A percentile compares a stretch with the other conserved stretches of the same genome.
phyloP scores from a whole-genome alignment of 2,113 vertebrate genomes.

The Scopus umbretta region DNA sequence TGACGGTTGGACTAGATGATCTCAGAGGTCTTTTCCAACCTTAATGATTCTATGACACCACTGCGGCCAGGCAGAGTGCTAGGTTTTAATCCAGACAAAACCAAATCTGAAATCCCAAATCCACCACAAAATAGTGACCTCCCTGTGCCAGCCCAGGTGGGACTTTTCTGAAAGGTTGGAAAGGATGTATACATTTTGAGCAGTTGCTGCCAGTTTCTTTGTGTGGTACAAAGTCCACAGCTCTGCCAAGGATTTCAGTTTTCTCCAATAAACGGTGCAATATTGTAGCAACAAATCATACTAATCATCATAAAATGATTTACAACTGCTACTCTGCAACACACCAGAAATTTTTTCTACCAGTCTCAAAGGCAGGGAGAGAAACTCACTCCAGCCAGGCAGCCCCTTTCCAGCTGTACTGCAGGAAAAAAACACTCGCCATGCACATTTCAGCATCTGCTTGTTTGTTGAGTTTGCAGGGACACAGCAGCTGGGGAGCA shows the following conservation, averaged over 20 bases:
- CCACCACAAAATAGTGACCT: neutral
- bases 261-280: neutral
- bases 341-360: neutral
- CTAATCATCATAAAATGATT: neutral
- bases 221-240: neutral
- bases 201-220: neutral
- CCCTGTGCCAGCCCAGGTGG: neutral
- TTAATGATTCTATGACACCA: too few species aligned
- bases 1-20: too few species aligned
- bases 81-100: neutral
- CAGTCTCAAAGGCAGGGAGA: neutral
- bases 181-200: neutral
- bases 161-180: neutral
- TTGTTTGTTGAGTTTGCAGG: neutral
- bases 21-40: too few species aligned
- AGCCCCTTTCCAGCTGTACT: neutral
- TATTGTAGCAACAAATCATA: neutral
- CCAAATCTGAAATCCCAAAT: neutral
- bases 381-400: neutral
- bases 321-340: neutral
- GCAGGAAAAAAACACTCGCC: neutral
- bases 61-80: neutral
- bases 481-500: neutral
- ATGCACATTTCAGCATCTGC: neutral
- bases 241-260: neutral